A percentile compares a stretch with the other conserved stretches of the same genome.
These are phyloP conservation scores for Hippocampus guttulatus DNA, from an alignment of 2,113 vertebrate species.

Conservation along the genomic window DNA sequence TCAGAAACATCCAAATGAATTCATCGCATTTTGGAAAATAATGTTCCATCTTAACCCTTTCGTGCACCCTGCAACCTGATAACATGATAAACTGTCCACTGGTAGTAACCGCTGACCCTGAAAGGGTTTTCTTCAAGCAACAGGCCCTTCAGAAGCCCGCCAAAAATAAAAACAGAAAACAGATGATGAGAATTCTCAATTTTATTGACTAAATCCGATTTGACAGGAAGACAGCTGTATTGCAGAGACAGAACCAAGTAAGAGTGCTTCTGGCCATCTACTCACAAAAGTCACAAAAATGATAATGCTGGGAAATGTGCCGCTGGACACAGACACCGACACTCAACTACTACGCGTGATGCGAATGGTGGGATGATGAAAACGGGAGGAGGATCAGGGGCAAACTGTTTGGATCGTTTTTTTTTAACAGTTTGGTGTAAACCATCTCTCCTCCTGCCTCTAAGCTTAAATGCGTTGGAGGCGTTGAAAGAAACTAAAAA, in stretches of 20 bases:
- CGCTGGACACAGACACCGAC: slow-evolving; percentile 49
- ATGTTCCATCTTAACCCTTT: too few species aligned
- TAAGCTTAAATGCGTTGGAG: background rate
- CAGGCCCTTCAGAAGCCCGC: too few species aligned
- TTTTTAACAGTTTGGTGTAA: background rate
- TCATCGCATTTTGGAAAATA: too few species aligned
- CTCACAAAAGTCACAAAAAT: slow-evolving; percentile 56
- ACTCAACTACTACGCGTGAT: slow-evolving; percentile 43
- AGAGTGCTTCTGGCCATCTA: slow-evolving; percentile 60
- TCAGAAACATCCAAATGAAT: too few species aligned
- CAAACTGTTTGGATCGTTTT: background rate
- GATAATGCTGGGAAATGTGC: slow-evolving; percentile 42
- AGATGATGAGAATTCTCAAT: slow-evolving; percentile 24
- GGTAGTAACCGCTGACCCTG: too few species aligned
- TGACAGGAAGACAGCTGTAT: slow-evolving; percentile 79
- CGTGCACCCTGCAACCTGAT: too few species aligned
- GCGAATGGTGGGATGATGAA: slow-evolving; percentile 27
- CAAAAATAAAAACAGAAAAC: background rate
- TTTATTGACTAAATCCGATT: slow-evolving; percentile 70
- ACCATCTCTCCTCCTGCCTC: slow-evolving; percentile 1
- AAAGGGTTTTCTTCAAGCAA: too few species aligned
- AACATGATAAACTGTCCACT: too few species aligned
- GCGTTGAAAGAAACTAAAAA: background rate
- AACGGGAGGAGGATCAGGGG: background rate
- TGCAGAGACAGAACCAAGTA: slow-evolving; percentile 67